Conservation (phyloP, 2,888 invertebrate species). For the Oxycera nigricornis region DNA sequence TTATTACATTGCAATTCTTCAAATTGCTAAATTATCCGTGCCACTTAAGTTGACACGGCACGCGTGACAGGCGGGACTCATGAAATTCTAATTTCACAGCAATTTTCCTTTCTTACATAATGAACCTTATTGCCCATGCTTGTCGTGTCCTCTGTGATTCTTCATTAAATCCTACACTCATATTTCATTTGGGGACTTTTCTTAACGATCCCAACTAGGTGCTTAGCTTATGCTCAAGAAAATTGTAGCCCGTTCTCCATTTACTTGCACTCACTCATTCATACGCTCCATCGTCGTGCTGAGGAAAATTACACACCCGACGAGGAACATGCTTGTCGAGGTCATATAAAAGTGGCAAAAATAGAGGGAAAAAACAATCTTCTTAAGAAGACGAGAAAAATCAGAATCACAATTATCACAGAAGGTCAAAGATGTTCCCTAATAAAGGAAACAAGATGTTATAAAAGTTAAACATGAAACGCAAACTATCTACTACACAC, state of each 20-base stretch:
- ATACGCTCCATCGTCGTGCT: background rate
- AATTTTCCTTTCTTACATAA: too few relatives aligned
- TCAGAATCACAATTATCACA: conserved; percentile 29
- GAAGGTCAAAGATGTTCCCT: conserved; percentile 29
- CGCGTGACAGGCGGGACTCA: too few relatives aligned
- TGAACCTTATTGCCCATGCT: too few relatives aligned
- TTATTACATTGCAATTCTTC: too few relatives aligned
- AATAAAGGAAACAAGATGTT: conserved; percentile 26
- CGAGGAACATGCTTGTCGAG: background rate
- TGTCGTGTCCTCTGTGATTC: too few relatives aligned
- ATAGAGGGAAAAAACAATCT: background rate
- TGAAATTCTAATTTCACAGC: too few relatives aligned
- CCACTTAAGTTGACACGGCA: too few relatives aligned
- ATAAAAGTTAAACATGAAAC: background rate
- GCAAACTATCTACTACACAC: conserved; percentile 25
- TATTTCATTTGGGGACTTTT: background rate
- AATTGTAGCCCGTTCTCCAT: background rate
- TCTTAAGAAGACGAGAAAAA: background rate
- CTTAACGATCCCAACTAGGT: background rate
- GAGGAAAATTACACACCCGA: background rate
- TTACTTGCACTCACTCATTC: background rate
- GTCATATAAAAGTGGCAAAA: background rate
- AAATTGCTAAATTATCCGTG: too few relatives aligned
- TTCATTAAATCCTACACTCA: background rate
- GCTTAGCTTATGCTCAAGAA: background rate